Base-by-base conservation (phyloP, 1,140 invertebrate species). In the Drosophila teissieri region DNA sequence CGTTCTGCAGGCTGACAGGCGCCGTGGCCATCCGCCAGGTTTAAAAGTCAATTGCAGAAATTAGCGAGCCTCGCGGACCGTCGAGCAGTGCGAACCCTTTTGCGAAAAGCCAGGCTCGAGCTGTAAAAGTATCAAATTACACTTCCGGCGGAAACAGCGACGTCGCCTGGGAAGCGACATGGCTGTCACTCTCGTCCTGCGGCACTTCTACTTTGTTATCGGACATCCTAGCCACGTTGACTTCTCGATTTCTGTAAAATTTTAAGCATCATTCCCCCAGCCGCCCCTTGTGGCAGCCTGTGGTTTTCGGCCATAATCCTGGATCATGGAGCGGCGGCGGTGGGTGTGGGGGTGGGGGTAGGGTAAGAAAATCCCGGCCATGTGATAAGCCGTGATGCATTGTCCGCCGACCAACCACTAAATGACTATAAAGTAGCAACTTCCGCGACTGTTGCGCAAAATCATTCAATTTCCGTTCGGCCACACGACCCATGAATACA, bases 381-480 rank as follows among this genome's bases (percentile, higher is more conserved):
- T 75, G 51, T 63, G 77, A 80, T 85, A 85, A 85, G 78, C 68
- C 40, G 31, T 61, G 75, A 72, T 75, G 70, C 80, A 84, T 84
- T 83, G 80, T 84, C 76, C 80, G 63, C 58, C 61, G 83, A 80
- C 78, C 89, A 88, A 91, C 88, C 88, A 91, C 88, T 88, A 91
- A 91, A 91, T 90, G 88, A 91, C 88, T 91, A 89, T 91, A 91
- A 91, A 91, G 80, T 84, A 91, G 88, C 89, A 84, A 91, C 88
- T 91, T 91, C 88, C 88, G 88, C 80, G 75, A 80, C 84, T 91
- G 77, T 91, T 91, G 88, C 88, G 80, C 89, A 91, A 91, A 91
- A 91, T 91, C 88, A 91, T 91, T 91, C 88, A 91, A 91, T 91
- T 91, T 91, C 88, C 88, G 88, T 83, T 90, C 49, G 54, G 73